These are phyloP conservation scores for Coleophora deauratella DNA, from an alignment of 2,888 invertebrate species.

Conservation along the genomic window DNA sequence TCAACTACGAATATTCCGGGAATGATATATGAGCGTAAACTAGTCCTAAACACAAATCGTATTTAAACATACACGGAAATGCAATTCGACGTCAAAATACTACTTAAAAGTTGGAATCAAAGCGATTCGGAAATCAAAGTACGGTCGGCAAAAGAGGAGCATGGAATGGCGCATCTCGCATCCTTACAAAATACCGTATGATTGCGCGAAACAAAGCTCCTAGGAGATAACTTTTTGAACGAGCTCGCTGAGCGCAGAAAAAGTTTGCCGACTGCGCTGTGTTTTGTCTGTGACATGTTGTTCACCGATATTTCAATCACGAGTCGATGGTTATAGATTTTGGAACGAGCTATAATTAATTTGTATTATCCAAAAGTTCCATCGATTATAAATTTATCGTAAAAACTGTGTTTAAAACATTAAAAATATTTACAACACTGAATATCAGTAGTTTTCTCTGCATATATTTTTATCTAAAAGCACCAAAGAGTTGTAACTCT, in stretches of 20 bases:
- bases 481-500: too few species aligned
- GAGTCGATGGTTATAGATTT: conserved; percentile 32
- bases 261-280: conserved; percentile 52
- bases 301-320: conserved; percentile 27
- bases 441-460: too few species aligned
- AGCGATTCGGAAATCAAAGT: conserved; percentile 65
- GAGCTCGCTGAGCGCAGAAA: conserved; percentile 42
- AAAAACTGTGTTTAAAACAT: too few species aligned
- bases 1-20: conserved; percentile 31
- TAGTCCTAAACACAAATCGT: conserved; percentile 54
- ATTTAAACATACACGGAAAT: conserved; percentile 58
- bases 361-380: too few species aligned
- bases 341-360: conserved; percentile 23
- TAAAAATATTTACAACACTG: too few species aligned
- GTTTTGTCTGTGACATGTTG: conserved; percentile 30
- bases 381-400: too few species aligned
- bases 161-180: conserved; percentile 42
- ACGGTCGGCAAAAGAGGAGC: conserved; percentile 59
- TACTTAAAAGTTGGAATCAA: conserved; percentile 70
- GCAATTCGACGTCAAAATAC: conserved; percentile 62
- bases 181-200: conserved; percentile 67
- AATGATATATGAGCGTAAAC: conserved; percentile 31
- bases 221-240: conserved; percentile 45
- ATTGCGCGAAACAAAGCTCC: conserved; percentile 61
- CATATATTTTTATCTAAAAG: too few species aligned